These are phyloP conservation scores for Gymnoscopelus microlampas DNA, from an alignment of 2,797 vertebrate genomes.

Conservation along the genomic window DNA sequence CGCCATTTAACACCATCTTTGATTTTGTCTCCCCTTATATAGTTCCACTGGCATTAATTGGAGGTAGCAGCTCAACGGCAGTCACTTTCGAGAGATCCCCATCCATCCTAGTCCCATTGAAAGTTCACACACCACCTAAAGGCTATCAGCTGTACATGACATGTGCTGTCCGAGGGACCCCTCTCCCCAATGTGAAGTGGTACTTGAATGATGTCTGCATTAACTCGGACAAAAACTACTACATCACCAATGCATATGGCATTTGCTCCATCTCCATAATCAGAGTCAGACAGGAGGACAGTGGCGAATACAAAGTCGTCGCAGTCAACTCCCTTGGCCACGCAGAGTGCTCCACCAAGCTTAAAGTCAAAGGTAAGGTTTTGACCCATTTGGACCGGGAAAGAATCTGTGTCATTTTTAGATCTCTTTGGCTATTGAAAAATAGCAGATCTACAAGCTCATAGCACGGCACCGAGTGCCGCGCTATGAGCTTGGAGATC, in stretches of 20 bases:
- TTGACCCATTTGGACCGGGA: no score
- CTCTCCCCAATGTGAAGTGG: conserved; percentile 84
- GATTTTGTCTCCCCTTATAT: conserved; percentile 2
- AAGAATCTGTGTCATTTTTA: no score
- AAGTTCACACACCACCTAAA: conserved; percentile 82
- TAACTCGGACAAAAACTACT: conserved; percentile 78
- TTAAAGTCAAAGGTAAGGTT: conserved; percentile 83
- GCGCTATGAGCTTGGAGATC: no score
- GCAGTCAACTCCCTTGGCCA: conserved; percentile 84
- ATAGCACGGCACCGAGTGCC: no score
- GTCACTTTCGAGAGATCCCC: conserved; percentile 81
- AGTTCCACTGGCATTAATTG: conserved; percentile 57
- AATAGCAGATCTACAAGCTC: no score
- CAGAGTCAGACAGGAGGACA: conserved; percentile 75
- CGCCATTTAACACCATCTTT: no score
- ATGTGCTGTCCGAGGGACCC: conserved; percentile 86
- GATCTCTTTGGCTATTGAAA: no score
- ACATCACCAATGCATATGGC: conserved; percentile 85
- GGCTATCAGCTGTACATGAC: conserved; percentile 91
- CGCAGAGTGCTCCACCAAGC: conserved; percentile 81
- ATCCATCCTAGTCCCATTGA: conserved; percentile 85
- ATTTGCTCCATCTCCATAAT: conserved; percentile 88
- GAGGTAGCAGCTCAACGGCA: conserved; percentile 3
- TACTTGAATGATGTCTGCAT: conserved; percentile 85
- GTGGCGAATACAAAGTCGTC: conserved; percentile 85